Conservation (phyloP, 64 coral and sea anemone genomes). For the Montipora efflorescens region DNA sequence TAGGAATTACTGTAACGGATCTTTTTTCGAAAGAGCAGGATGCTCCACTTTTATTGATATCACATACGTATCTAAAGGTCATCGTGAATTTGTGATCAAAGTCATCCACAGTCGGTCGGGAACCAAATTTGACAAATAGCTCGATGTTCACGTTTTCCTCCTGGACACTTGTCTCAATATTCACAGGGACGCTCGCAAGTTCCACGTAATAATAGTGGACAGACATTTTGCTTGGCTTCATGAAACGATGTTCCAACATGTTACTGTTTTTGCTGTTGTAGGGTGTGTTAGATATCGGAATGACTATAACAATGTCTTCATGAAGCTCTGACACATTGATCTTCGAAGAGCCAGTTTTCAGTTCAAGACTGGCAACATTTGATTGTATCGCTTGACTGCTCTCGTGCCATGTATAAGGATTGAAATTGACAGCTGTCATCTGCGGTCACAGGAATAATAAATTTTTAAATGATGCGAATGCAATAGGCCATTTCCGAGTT, state of each 20-base stretch:
- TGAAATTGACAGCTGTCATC: slow-evolving; percentile 27
- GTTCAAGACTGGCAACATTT: slow-evolving; percentile 32
- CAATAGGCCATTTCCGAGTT: neutral
- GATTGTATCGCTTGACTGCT: slow-evolving; percentile 17
- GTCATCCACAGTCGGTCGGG: slow-evolving; percentile 44
- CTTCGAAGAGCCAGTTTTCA: neutral
- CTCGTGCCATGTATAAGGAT: slow-evolving; percentile 55
- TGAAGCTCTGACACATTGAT: slow-evolving; percentile 31
- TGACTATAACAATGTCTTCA: slow-evolving; percentile 17
- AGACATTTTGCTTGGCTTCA: slow-evolving; percentile 47
- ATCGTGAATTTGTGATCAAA: slow-evolving; percentile 14
- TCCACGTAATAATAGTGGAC: slow-evolving; percentile 36
- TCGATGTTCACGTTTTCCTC: neutral
- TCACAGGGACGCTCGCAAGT: neutral
- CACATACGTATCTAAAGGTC: neutral
- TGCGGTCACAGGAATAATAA: neutral
- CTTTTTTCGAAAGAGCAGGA: neutral
- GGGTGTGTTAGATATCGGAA: neutral
- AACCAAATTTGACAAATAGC: slow-evolving; percentile 42
- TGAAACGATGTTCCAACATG: slow-evolving; percentile 12
- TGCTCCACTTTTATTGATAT: neutral
- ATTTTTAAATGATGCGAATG: neutral
- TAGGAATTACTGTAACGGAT: slow-evolving; percentile 19
- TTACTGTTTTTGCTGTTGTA: neutral
- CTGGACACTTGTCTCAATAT: slow-evolving; percentile 15